Percentiles rank a stretch among this genome's conserved stretches.
These are phyloP conservation scores for Eriocheir sinensis DNA, from an alignment of 1,140 invertebrate genomes.

Conservation along the genomic window DNA sequence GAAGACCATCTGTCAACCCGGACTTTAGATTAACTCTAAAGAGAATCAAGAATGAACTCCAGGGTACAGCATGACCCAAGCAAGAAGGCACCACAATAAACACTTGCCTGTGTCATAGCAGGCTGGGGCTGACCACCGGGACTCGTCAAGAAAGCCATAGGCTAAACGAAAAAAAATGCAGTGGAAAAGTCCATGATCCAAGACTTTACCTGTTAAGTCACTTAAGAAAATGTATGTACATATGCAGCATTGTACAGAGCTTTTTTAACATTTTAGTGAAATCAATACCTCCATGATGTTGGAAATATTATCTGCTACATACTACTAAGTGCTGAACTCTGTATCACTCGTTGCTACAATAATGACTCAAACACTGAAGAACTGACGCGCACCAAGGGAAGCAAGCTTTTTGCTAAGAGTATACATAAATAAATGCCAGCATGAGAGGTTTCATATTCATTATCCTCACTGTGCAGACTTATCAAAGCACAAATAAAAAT, in stretches of 20 bases:
- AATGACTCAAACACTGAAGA: background rate
- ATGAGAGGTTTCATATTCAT: background rate
- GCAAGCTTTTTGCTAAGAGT: background rate
- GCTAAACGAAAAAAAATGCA: no score
- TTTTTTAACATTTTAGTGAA: background rate
- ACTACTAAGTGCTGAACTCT: background rate
- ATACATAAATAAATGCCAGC: constrained; percentile 3
- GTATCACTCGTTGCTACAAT: background rate
- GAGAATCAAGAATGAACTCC: no score
- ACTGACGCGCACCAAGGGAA: background rate
- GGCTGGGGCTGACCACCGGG: no score
- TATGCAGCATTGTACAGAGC: constrained; percentile 15
- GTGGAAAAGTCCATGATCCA: background rate
- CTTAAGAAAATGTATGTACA: constrained; percentile 2
- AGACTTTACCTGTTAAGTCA: background rate
- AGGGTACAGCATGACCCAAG: no score
- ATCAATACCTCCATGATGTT: constrained; percentile 25
- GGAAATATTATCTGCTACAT: background rate
- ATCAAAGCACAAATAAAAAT: background rate
- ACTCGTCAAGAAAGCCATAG: no score
- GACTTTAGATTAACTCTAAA: no score
- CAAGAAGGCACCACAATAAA: no score
- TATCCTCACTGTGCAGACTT: background rate
- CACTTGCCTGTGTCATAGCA: background rate
- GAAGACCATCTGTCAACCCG: no score